phyloP scores from a whole-genome alignment of 1,140 invertebrate genomes.

The Saccostrea echinata region DNA sequence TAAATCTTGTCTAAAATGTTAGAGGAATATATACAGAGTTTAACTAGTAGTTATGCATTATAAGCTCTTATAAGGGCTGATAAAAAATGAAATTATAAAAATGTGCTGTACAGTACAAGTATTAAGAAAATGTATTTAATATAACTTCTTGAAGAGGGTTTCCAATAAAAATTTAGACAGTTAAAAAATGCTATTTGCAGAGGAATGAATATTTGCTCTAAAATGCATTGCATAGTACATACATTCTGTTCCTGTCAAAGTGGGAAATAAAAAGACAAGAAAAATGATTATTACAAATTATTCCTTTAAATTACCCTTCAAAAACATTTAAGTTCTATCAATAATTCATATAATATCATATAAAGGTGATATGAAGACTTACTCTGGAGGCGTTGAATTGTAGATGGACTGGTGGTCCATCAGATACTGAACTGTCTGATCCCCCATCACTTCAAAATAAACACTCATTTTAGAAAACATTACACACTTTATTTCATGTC shows the following conservation, averaged over 20 bases:
- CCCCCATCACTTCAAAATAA: conserved; percentile 75
- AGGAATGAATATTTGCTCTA: neutral
- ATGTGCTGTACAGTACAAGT: neutral
- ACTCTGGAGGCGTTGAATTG: conserved; percentile 73
- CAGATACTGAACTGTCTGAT: conserved; percentile 79
- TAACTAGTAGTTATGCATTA: neutral
- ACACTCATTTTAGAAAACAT: too few species aligned
- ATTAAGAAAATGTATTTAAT: neutral
- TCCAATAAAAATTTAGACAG: neutral
- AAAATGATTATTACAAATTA: neutral
- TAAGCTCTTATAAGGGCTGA: neutral
- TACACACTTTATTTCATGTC: too few species aligned
- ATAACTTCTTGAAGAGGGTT: neutral
- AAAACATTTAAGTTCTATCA: too few species aligned
- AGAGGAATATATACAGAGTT: neutral
- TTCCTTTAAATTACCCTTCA: neutral
- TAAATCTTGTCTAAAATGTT: neutral
- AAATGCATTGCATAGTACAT: conserved; percentile 7
- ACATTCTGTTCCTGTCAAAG: conserved; percentile 29
- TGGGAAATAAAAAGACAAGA: neutral
- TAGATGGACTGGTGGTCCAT: conserved; percentile 78
- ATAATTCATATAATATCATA: neutral
- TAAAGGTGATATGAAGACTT: conserved; percentile 44
- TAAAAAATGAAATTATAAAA: neutral
- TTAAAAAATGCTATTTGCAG: neutral